A percentile compares a stretch with the other conserved stretches of the same genome.
These are phyloP conservation scores for Chloromyia formosa DNA, from an alignment of 2,888 invertebrate genomes.

Conservation along the genomic window DNA sequence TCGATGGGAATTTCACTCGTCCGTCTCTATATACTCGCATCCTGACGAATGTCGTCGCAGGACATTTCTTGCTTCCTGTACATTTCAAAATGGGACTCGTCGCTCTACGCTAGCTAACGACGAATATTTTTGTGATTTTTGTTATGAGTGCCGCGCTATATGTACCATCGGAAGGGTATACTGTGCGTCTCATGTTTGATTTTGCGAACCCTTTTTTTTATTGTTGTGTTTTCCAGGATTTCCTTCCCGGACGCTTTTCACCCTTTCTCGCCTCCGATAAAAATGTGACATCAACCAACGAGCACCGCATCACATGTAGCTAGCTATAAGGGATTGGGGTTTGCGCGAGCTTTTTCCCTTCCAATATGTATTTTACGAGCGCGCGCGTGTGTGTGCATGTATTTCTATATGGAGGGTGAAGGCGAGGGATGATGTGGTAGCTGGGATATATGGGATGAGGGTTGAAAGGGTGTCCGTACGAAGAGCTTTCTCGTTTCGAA, in stretches of 20 bases:
- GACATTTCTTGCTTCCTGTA: neutral
- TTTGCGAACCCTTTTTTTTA: neutral
- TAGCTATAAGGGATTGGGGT: conserved; percentile 12
- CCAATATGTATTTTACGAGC: conserved; percentile 24
- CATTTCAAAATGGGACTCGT: neutral
- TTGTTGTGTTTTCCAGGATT: no score
- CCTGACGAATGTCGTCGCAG: neutral
- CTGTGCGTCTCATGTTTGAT: conserved; percentile 10
- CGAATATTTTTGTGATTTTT: conserved; percentile 16
- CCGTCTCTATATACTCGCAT: conserved; percentile 19
- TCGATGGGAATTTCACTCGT: neutral
- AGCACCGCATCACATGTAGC: conserved; percentile 9
- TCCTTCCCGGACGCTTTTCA: neutral
- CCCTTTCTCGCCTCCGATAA: conserved; percentile 11
- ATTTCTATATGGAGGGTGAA: neutral
- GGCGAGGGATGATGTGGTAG: neutral
- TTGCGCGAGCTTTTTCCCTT: conserved; percentile 40
- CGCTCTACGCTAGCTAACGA: conserved; percentile 13
- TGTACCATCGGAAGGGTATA: conserved; percentile 3
- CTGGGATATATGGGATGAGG: neutral
- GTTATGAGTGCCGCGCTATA: neutral
- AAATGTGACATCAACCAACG: conserved; percentile 19
- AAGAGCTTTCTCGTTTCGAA: conserved; percentile 30
- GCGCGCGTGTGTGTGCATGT: conserved; percentile 16
- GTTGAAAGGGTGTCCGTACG: conserved; percentile 30